Evolutionary conservation across 2,797 vertebrate species (phyloP), one percentile per base, ranked within the genome.

Genomic region (Hybognathus amarus): DNA sequence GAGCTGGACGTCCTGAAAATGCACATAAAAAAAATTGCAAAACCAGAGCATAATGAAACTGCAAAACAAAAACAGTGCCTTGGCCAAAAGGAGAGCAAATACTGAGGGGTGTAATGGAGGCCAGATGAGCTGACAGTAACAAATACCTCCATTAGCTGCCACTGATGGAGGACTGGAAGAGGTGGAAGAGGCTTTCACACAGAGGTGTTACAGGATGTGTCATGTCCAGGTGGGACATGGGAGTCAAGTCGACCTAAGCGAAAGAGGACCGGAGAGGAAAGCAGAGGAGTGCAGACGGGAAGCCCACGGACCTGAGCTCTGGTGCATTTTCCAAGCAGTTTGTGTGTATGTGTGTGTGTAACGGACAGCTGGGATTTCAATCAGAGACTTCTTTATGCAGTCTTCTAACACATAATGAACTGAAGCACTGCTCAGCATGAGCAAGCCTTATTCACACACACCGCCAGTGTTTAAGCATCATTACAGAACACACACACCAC

Each of bases 401-500:
- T 93, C 89, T 92, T 92, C 89, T 87, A 89, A 89, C 86, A 91
- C 90, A 93, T 92, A 94, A 94, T 91, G 93, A 94, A 94, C 90
- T 92, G 88, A 89, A 90, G 88, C 87, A 91, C 89, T 90, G 90
- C 92, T 91, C 90, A 93, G 91, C 89, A 54, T 92, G 91, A 87
- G 89, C 87, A 89, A 87, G 90, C 91, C 92, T 91, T 92, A 88
- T 89, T 91, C 85, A 42, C 80, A 85, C 89, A 85, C 86, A 59
- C 9, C 52, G 66, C 33, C 73, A 75, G 66, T 63, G 63, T 85
- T 85, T 84, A 79, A 84, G 82, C 77, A 81, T 74, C 69, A 77
- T 83, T 85, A 70, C 68, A n/a, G 56, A 47, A 66, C 64, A 70
- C 54, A 79, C 83, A 69, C 79, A 82, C 79, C 71, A 86, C 69